Base-by-base conservation (phyloP, 1,140 invertebrate species). In the Drosophila malerkotliana region DNA sequence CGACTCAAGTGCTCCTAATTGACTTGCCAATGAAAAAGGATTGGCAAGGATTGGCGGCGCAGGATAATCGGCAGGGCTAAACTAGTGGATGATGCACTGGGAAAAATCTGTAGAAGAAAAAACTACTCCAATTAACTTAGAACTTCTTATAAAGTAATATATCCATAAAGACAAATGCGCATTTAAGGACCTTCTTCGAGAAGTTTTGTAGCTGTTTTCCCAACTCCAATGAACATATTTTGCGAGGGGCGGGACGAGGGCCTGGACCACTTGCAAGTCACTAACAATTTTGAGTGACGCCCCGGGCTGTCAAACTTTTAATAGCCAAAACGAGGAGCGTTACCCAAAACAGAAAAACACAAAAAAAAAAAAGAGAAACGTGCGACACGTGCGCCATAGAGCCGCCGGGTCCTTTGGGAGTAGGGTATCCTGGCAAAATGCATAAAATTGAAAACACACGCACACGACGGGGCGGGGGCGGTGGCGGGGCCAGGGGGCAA, bases 211-310 rank as follows among this genome's bases (percentile, higher is more conserved):
- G 12, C 12, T 41, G 14, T 41, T 41, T 41, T 14, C 41, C 14
- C 15, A 44, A 44, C 15, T 44, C 41, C 15, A 15, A 44, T 44
- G 14, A 18, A 18, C 39, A 14, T 41, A 32, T 32, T 32, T 32
- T 32, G 32, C 9, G 53, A 7, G 57, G 67, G 69, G 61, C 60
- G 44, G 34, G 34, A 4, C 9, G 32, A 37, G 10, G 34, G 34
- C 44, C 44, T 3, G 45, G 41, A 72, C 59, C 56, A 69, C 37
- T 68, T 68, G 59, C 57, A 61, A 53, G 77, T 53, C 73, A 78
- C 61, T 77, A 78, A 77, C 78, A 81, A 81, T 82, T 44, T 81
- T 82, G 79, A 82, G 68, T 58, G 67, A 77, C 55, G 63, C 79
- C 56, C 62, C 58, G 21, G 63, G 79, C 68, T 62, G 59, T 73